Percentiles rank a stretch among this genome's conserved stretches.
These are phyloP conservation scores for Drosophila saltans DNA, from an alignment of 1,140 invertebrate species.

Conservation along the genomic window DNA sequence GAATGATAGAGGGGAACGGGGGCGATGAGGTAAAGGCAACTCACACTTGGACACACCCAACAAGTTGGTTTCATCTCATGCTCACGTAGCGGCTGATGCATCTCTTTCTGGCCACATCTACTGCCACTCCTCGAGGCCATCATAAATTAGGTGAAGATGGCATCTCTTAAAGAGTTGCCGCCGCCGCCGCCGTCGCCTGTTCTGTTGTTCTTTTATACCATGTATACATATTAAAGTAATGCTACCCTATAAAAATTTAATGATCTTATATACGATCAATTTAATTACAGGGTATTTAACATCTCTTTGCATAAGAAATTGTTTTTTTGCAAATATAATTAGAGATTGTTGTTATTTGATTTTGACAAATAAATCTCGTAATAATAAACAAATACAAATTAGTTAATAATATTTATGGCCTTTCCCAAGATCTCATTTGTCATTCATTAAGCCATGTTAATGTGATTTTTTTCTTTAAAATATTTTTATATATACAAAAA, in stretches of 20 bases:
- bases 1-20: neutral
- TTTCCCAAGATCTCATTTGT: neutral
- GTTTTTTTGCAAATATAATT: neutral
- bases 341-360: neutral
- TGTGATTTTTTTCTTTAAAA: no score
- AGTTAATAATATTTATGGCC: neutral
- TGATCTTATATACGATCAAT: no score
- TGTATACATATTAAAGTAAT: neutral
- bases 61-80: slow-evolving; percentile 56
- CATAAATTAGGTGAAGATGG: slow-evolving; percentile 78
- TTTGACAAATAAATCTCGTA: slow-evolving; percentile 3
- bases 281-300: no score
- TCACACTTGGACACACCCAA: slow-evolving; percentile 19
- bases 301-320: neutral
- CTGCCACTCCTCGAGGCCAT: slow-evolving; percentile 51
- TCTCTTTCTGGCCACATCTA: slow-evolving; percentile 35
- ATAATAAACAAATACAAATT: slow-evolving; percentile 7
- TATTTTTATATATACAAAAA: neutral
- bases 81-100: slow-evolving; percentile 52
- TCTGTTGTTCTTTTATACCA: neutral
- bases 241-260: no score
- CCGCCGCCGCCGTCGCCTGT: slow-evolving; percentile 46
- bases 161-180: slow-evolving; percentile 71
- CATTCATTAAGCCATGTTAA: neutral
- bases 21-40: neutral